Evolutionary conservation across 1,140 invertebrate genomes (phyloP), one percentile per base, ranked within the genome.

Genomic region (Cryptotermes secundus): DNA sequence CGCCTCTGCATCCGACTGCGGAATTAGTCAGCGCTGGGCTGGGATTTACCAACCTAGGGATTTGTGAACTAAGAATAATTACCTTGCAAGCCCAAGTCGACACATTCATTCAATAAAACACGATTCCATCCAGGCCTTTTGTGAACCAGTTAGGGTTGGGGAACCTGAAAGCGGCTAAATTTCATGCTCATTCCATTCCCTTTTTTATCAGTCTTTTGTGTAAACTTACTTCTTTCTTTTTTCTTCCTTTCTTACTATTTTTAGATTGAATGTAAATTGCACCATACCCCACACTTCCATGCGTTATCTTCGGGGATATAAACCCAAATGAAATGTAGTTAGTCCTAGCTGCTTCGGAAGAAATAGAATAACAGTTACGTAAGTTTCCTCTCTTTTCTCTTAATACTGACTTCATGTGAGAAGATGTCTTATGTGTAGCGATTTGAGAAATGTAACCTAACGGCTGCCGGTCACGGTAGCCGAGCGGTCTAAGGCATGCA

Each of bases 31-130:
- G 26, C n/a, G 59, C 26, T 7, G 26, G 26, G 59, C n/a, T 9
- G 59, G 59, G 59, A 59, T 72, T 72, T 72, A 4, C 59, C 59
- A 72, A n/a, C 26, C 59, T 26, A 31, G 26, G 59, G 59, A 72
- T 72, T 72, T 72, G 6, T 22, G 16, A n/a, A 72, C 26, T 26
- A 72, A 72, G 59, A 72, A 72, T 72, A 72, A 72, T 72, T 72
- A 31, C 59, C 59, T 72, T n/a, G n/a, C 59, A 72, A n/a, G 59
- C 26, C n/a, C 59, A 72, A 72, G 59, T 72, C 59, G 59, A 72
- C 26, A 3, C 14, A n/a, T 72, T 9, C 59, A 72, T 72, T 72
- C 59, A 72, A 72, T 72, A 72, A 72, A 72, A 72, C 59, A 31
- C 26, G 59, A 72, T 31, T 72, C n/a, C 26, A 31, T 4, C n/a